A percentile compares a stretch with the other conserved stretches of the same genome.
These are phyloP conservation scores for Procambarus virginalis DNA, from an alignment of 1,140 invertebrate genomes.

Conservation along the genomic window DNA sequence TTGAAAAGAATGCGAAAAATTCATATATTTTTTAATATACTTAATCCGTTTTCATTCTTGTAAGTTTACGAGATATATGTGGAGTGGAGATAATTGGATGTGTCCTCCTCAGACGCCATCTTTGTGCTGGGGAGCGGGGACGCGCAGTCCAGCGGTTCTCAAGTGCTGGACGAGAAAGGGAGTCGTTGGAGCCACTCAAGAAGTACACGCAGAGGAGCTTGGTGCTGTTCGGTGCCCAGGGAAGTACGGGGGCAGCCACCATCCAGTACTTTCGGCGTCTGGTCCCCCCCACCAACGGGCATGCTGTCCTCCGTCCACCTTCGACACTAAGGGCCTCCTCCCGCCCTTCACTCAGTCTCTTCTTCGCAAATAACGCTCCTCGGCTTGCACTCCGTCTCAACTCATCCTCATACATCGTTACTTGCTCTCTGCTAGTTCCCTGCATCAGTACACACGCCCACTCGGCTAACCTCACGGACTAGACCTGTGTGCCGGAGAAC, in stretches of 20 bases:
- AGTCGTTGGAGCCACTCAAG: slow-evolving; percentile 21
- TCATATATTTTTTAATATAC: too few species aligned
- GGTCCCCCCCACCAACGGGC: slow-evolving; percentile 67
- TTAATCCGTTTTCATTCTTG: too few species aligned
- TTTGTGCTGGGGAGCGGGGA: slow-evolving; percentile 67
- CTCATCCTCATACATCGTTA: too few species aligned
- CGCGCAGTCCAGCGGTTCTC: slow-evolving; percentile 33
- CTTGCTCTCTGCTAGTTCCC: too few species aligned
- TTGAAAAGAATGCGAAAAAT: too few species aligned
- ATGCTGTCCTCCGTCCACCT: slow-evolving; percentile 68
- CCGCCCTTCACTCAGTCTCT: slow-evolving; percentile 33
- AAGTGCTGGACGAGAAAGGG: slow-evolving; percentile 52
- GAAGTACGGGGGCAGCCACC: too few species aligned
- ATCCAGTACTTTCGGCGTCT: slow-evolving; percentile 68
- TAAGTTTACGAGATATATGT: too few species aligned
- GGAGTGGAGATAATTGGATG: too few species aligned
- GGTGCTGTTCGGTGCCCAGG: slow-evolving; percentile 41
- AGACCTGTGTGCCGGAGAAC: too few species aligned
- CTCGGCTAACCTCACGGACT: too few species aligned
- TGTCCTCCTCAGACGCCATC: slow-evolving; percentile 57
- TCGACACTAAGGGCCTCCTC: slow-evolving; percentile 42
- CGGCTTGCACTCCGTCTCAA: background rate
- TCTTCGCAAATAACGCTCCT: background rate
- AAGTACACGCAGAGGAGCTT: slow-evolving; percentile 57
- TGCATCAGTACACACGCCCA: too few species aligned